Evolutionary conservation across 2,888 invertebrate species (phyloP), one percentile per base, ranked within the genome.

Genomic region (Agriotes lineatus): DNA sequence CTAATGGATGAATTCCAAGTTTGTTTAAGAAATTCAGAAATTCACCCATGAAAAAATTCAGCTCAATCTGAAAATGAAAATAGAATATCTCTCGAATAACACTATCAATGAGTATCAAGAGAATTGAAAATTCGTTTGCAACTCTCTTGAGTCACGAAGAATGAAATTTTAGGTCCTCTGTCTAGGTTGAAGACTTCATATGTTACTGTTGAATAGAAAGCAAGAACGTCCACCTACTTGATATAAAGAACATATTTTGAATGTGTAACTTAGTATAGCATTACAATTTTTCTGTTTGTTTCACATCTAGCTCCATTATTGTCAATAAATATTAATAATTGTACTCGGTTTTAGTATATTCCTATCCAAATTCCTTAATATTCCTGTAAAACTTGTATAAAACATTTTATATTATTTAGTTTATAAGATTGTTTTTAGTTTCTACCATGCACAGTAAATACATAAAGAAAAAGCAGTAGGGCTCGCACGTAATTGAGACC

Each of bases 1-100:
- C 90, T 90, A 89, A 90, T 90, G 91, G 91, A 91, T 91, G 91
- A 91, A 89, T 88, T 88, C 78, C 79, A 81, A 81, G 79, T 80
- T 77, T 80, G 75, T 79, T 78, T 73, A 75, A 70, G 72, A 75
- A 72, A 71, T 74, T 67, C 72, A 73, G 74, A 76, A 74, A 75
- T 72, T 70, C 73, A 67, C 62, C 71, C 61, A 69, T 67, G 70
- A 69, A 72, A 71, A 59, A 58, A 65, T 69, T 69, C 69, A 69
- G 45, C 69, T 69, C 68, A 67, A 63, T 69, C 59, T 69, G 67
- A 68, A 67, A 69, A 65, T 71, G 72, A 73, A 75, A 74, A 70
- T 74, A 65, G 66, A 69, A 60, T 65, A 58, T 67, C 60, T 73
- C 67, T 72, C 70, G 73, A 77, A 69, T 70, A 74, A 73, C 73